phyloP scores from a whole-genome alignment of 2,888 invertebrate species.

The Glyphotaelius pellucidus region DNA sequence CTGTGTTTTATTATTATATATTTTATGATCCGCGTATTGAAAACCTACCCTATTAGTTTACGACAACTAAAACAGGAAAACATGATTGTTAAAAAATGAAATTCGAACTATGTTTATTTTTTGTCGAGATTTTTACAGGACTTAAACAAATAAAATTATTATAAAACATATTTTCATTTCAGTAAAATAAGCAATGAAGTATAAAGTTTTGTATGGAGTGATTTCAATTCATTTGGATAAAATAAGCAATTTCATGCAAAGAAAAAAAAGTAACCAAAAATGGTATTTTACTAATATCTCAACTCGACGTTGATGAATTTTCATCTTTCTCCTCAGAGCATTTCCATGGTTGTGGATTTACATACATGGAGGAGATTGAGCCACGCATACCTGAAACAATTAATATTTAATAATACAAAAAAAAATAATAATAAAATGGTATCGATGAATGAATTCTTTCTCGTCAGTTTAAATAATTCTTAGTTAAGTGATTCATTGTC shows the following conservation, averaged over 20 bases:
- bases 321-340: slow-evolving; percentile 67
- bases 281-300: background rate
- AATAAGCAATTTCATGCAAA: background rate
- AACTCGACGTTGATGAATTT: slow-evolving; percentile 19
- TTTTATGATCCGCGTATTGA: background rate
- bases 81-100: background rate
- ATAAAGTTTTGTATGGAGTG: background rate
- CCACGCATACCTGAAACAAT: slow-evolving; percentile 79
- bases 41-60: background rate
- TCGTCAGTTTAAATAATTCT: too few relatives aligned
- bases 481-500: too few relatives aligned
- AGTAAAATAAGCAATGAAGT: background rate
- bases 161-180: background rate
- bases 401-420: background rate
- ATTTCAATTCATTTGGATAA: background rate
- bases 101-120: background rate
- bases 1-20: background rate
- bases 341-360: slow-evolving; percentile 83
- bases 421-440: too few relatives aligned
- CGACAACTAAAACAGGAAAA: background rate
- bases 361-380: slow-evolving; percentile 80
- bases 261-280: background rate
- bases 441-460: too few relatives aligned
- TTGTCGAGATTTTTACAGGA: background rate
- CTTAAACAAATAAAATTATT: background rate